Evolutionary conservation across 2,888 invertebrate species (phyloP).

Genomic region (Cantharis rufa): DNA sequence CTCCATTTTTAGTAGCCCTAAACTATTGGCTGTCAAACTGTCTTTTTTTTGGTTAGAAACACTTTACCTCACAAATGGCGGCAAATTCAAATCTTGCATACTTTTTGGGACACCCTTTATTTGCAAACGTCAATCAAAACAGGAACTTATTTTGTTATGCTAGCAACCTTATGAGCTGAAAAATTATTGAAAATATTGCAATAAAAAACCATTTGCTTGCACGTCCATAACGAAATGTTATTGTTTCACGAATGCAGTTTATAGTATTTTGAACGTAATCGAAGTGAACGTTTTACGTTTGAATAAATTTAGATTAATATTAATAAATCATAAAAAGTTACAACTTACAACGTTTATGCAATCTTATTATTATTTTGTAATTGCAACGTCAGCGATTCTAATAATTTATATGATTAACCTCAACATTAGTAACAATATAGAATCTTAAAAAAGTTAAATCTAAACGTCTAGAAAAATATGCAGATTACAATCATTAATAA

Average conservation of each 20-base stretch:
- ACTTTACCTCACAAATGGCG: too few relatives aligned
- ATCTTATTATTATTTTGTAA: neutral
- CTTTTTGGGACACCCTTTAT: too few relatives aligned
- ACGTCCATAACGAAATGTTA: neutral
- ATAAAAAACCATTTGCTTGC: neutral
- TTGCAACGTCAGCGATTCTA: neutral
- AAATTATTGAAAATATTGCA: neutral
- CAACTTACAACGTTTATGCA: neutral
- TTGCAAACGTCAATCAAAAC: neutral
- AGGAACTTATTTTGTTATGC: neutral
- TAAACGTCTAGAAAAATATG: neutral
- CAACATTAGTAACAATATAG: neutral
- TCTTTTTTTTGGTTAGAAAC: too few relatives aligned
- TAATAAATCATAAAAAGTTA: neutral
- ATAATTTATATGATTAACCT: neutral
- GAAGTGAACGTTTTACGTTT: neutral
- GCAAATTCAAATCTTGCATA: too few relatives aligned
- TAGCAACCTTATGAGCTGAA: neutral
- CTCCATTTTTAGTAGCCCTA: too few relatives aligned
- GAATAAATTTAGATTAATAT: neutral
- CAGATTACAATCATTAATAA: neutral
- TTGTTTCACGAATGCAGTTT: neutral
- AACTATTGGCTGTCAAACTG: too few relatives aligned
- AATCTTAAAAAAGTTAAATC: neutral
- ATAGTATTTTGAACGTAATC: neutral